phyloP scores from a whole-genome alignment of 2,113 vertebrate species.

The Muscicapa adusta region DNA sequence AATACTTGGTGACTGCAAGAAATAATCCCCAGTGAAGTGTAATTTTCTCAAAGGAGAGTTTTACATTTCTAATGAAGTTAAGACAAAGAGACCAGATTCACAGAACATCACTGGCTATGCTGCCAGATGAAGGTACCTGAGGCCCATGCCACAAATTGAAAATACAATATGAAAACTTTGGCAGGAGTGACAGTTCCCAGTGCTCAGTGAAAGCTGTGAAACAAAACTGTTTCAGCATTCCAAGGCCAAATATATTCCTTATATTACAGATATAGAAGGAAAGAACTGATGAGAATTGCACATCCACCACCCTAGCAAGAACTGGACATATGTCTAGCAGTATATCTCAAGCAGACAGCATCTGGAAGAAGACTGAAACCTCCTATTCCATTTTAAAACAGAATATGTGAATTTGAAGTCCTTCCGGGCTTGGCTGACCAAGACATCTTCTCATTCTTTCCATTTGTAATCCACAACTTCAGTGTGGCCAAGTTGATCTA shows the following conservation, averaged over 20 bases:
- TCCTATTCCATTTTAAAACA: not conserved
- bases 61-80: not conserved
- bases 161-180: not conserved
- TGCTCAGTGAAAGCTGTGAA: not conserved
- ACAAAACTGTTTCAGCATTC: not conserved
- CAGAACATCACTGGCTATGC: not conserved
- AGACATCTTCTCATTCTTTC: not conserved
- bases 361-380: not conserved
- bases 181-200: not conserved
- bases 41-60: not conserved
- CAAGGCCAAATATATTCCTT: not conserved
- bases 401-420: not conserved
- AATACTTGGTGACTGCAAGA: not conserved
- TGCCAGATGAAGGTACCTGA: not conserved
- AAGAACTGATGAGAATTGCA: not conserved
- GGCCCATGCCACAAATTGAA: not conserved
- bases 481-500: not conserved
- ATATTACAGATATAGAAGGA: not conserved
- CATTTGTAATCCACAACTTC: not conserved
- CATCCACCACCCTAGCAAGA: not conserved
- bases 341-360: not conserved
- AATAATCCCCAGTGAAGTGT: not conserved
- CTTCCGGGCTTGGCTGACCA: not conserved
- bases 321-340: not conserved
- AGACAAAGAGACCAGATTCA: not conserved